Base-by-base conservation (phyloP, 2,113 vertebrate genomes). In the Aythya baeri region DNA sequence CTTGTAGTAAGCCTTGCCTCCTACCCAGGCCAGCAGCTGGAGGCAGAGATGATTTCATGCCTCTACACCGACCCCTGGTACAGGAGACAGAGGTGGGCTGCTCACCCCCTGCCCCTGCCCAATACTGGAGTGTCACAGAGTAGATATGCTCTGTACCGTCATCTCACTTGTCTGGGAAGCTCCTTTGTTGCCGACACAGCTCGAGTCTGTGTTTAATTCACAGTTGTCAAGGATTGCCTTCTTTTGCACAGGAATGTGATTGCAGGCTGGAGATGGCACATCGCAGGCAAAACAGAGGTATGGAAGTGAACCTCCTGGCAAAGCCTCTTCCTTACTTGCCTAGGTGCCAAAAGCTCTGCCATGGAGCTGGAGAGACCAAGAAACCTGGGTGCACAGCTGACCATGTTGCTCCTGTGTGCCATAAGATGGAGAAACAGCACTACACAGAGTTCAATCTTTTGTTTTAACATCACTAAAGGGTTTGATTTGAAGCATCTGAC, bases 401-500 rank as follows among this genome's bases (percentile, higher is more conserved):
- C 25, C 3, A 18, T 43, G 8, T 54, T 23, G 49, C 8, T 49
- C 22, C 68, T 62, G 6, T 12, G 15, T 27, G 18, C 67, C 44
- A 2, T 6, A 29, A 80, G 14, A 34, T 57, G 27, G 38, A 41
- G 36, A 65, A 63, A 57, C 34, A 38, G 4, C 29, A 59, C 43
- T 55, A 0, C 18, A 17, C 4, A 0, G 2, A 27, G 16, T 43
- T 41, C 43, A 34, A 34, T 18, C 59, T 46, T 15, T 54, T 14
- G n/a, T 58, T 80, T 61, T 58, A 32, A 38, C 12, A 61, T 41
- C 3, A 0, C 17, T 23, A 55, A 72, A 62, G 31, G 26, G 5
- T 43, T 68, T 62, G 46, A 52, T 67, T 43, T 1, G 1, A 78
- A 61, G 46, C 0, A 0, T 67, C 36, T 3, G 4, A 7, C 6